Evolutionary conservation across 30 jellyfish, hydroid and myxozoan species (phyloP).

Genomic region (Aurelia coerulea): DNA sequence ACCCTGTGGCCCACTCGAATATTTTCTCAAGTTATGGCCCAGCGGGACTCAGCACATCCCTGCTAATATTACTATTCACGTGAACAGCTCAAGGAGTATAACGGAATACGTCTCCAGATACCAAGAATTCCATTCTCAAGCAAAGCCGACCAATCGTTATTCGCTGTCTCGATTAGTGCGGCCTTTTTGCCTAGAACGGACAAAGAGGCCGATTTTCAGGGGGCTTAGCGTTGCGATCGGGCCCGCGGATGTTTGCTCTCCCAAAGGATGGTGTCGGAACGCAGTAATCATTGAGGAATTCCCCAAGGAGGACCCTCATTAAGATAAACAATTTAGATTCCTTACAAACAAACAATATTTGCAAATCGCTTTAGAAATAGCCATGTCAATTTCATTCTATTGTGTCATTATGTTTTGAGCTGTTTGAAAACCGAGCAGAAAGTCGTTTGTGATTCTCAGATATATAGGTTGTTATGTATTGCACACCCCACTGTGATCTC

Average conservation of each 20-base stretch:
- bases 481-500: constrained; percentile 56
- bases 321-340: constrained; percentile 35
- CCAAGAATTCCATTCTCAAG: constrained; percentile 27
- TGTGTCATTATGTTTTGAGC: constrained; percentile 23
- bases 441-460: constrained; percentile 6
- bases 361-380: constrained; percentile 48
- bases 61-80: constrained; percentile 16
- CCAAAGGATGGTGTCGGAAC: constrained; percentile 46
- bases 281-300: constrained; percentile 13
- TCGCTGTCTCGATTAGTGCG: constrained; percentile 5
- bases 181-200: constrained; percentile 11
- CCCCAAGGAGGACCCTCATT: constrained; percentile 40
- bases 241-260: constrained; percentile 5
- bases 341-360: constrained; percentile 28
- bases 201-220: constrained; percentile 37
- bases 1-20: constrained; percentile 33
- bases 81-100: constrained; percentile 4
- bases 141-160: neutral
- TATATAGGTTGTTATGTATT: constrained; percentile 30
- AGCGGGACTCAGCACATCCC: constrained; percentile 38
- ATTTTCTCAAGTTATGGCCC: constrained; percentile 18
- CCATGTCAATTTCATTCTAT: constrained; percentile 22
- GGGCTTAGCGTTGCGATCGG: neutral
- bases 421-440: constrained; percentile 19
- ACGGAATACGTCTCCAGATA: constrained; percentile 59